Conservation (phyloP, 2,797 vertebrate species). For the Margarornis squamiger region DNA sequence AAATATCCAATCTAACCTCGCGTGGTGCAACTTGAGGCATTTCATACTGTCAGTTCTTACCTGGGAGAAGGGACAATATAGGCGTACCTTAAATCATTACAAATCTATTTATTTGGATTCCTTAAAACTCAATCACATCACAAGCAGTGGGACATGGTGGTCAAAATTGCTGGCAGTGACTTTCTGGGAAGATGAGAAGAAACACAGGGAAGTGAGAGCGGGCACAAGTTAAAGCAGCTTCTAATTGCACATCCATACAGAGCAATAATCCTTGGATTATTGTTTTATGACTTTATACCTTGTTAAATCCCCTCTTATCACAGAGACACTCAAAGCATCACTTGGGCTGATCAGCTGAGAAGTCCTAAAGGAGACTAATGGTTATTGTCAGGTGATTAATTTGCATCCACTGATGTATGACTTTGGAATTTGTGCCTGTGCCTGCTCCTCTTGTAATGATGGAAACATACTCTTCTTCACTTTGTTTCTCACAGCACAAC, state of each 20-base stretch:
- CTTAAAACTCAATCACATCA: not conserved
- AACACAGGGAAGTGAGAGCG: not conserved
- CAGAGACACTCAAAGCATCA: not conserved
- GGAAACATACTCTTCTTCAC: not conserved
- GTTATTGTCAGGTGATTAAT: not conserved
- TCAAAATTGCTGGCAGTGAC: not conserved
- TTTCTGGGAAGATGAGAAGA: not conserved
- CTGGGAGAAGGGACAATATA: rapidly evolving
- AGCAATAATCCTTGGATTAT: not conserved
- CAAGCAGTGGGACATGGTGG: not conserved
- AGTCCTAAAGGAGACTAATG: not conserved
- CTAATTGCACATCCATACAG: rapidly evolving
- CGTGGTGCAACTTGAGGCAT: rapidly evolving
- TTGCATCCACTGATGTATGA: not conserved
- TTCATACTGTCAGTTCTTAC: not conserved
- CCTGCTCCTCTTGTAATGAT: not conserved
- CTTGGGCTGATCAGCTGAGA: not conserved
- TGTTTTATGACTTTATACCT: not conserved
- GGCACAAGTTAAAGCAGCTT: not conserved
- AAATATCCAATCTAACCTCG: rapidly evolving
- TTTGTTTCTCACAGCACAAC: not conserved
- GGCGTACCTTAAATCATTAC: too few species aligned
- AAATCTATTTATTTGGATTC: not conserved
- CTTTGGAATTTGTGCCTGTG: not conserved
- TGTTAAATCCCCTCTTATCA: not conserved